A percentile compares a stretch with the other conserved stretches of the same genome.
Conservation (phyloP, 2,113 vertebrate species). For the Myotis brandtii region DNA sequence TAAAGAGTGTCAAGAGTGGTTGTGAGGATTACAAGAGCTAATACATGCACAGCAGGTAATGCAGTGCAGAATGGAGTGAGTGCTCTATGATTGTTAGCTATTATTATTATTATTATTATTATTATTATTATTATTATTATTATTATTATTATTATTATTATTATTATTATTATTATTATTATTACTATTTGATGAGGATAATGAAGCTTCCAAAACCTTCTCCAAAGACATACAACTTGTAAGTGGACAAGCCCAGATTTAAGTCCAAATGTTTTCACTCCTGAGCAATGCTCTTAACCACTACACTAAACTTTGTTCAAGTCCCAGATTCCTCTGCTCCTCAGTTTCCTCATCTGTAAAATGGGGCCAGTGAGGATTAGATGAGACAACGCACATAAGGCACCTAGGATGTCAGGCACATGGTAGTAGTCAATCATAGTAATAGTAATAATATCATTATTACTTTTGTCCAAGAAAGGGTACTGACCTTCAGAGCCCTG, state of each 20-base stretch:
- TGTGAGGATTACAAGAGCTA: not conserved
- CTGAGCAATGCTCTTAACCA: not conserved
- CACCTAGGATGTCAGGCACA: not conserved
- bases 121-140: not conserved
- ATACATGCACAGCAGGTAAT: not conserved
- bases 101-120: not conserved
- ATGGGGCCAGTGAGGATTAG: not conserved
- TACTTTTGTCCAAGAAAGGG: conserved; percentile 6
- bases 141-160: not conserved
- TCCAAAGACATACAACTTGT: not conserved
- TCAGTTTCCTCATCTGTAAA: conserved; percentile 23
- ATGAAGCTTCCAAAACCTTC: not conserved
- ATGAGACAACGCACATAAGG: not conserved
- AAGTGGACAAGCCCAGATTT: not conserved
- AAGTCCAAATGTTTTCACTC: not conserved
- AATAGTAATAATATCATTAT: not conserved
- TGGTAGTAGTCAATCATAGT: not conserved
- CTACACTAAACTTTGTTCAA: not conserved
- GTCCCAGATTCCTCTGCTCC: not conserved
- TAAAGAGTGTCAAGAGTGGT: not conserved
- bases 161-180: not conserved
- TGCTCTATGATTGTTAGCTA: not conserved
- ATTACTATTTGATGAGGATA: not conserved
- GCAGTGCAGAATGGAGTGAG: not conserved
- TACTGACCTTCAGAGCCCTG: not conserved